phyloP scores from a whole-genome alignment of 2,113 vertebrate species.

The Heloderma charlesbogerti region DNA sequence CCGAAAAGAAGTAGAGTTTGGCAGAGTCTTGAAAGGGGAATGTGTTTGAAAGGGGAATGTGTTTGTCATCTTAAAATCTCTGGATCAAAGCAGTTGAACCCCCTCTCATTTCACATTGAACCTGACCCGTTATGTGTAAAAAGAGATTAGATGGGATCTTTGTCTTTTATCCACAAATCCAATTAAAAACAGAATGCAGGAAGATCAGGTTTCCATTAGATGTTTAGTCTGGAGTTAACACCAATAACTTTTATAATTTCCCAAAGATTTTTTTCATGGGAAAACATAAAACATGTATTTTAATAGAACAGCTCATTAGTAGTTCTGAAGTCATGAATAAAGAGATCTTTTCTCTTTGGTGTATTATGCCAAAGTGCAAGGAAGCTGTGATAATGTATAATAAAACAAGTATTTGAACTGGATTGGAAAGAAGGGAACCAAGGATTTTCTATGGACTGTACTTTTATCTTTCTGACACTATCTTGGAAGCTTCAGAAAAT shows the following conservation, averaged over 20 bases:
- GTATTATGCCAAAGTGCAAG: conserved; percentile 13
- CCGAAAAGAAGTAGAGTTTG: not conserved
- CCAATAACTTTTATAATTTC: conserved; percentile 14
- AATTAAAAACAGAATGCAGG: conserved; percentile 26
- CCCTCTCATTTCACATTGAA: not conserved
- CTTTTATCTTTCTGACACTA: not conserved
- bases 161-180: conserved; percentile 9
- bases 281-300: conserved; percentile 13
- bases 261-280: not conserved
- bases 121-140: conserved; percentile 5
- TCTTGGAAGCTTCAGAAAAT: conserved; percentile 28
- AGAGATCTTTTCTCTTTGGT: not conserved
- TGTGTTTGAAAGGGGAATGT: not conserved
- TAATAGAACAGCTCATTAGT: not conserved
- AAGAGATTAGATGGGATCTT: conserved; percentile 24
- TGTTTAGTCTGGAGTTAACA: not conserved
- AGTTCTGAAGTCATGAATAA: conserved; percentile 15
- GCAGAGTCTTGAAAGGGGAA: conserved; percentile 19
- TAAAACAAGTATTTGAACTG: conserved; percentile 3
- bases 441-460: not conserved
- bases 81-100: conserved; percentile 9
- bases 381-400: conserved; percentile 23
- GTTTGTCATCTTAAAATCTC: conserved; percentile 3
- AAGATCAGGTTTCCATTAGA: conserved; percentile 31
- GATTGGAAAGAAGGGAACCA: not conserved